A percentile compares a stretch with the other conserved stretches of the same genome.
phyloP scores from a whole-genome alignment of 64 coral and sea anemone species.

The Porites australiensis region DNA sequence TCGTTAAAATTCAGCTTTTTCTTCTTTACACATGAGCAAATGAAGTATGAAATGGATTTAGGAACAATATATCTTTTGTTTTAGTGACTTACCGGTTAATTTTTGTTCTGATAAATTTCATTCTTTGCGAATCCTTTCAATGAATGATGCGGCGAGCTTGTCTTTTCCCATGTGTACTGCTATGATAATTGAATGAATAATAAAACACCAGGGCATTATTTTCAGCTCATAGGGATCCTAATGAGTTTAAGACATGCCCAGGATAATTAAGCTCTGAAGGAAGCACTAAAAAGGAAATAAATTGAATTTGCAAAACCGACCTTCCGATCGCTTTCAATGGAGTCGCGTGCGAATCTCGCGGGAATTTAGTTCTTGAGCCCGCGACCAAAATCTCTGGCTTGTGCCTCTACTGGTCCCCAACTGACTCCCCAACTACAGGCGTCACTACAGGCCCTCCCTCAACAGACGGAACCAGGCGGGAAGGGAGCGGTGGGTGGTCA shows the following conservation, averaged over 20 bases:
- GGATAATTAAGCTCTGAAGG: neutral
- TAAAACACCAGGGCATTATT: neutral
- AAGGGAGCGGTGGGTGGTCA: no score
- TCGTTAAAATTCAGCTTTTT: neutral
- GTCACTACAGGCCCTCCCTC: no score
- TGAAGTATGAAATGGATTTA: slow-evolving; percentile 25
- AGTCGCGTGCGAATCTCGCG: slow-evolving; percentile 51
- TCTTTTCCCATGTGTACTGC: neutral
- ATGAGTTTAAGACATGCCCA: neutral
- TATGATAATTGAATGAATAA: neutral
- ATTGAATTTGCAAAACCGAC: no score
- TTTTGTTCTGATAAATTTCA: slow-evolving; percentile 10
- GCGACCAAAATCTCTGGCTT: neutral
- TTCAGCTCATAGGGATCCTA: neutral
- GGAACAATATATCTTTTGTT: slow-evolving; percentile 30
- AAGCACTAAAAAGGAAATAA: neutral
- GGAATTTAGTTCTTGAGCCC: slow-evolving; percentile 30
- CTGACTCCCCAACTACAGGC: no score
- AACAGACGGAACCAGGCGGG: no score
- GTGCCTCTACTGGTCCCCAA: no score
- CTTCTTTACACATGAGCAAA: slow-evolving; percentile 21
- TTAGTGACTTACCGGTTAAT: slow-evolving; percentile 44
- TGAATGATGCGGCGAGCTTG: neutral
- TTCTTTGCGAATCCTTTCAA: slow-evolving; percentile 8
- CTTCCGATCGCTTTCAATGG: no score